A percentile compares a stretch with the other conserved stretches of the same genome.
phyloP scores from a whole-genome alignment of 2,797 vertebrate species.

The Yasuhikotakia modesta region DNA sequence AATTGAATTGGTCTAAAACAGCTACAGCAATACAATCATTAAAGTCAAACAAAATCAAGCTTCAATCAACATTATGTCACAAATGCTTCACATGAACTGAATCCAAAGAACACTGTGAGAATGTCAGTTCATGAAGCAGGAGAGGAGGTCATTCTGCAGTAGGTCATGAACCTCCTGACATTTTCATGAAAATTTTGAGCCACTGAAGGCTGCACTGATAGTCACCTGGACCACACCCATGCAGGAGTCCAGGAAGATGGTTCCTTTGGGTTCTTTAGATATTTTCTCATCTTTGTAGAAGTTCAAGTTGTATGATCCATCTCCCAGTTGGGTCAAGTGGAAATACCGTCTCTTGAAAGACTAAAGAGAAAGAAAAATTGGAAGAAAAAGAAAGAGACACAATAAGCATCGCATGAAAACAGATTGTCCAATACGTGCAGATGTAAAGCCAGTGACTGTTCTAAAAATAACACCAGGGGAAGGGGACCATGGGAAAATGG shows the following conservation, averaged over 20 bases:
- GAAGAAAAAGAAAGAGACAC: background rate
- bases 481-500: slow-evolving; percentile 45
- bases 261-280: slow-evolving; percentile 98
- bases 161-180: background rate
- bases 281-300: slow-evolving; percentile 99
- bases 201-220: background rate
- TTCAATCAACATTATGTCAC: background rate
- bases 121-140: background rate
- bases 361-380: slow-evolving; percentile 65
- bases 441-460: slow-evolving; percentile 24
- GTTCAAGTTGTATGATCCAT: slow-evolving; percentile 98
- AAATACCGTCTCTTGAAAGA: slow-evolving; percentile 99
- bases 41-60: no score
- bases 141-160: background rate
- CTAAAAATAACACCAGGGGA: slow-evolving; percentile 47
- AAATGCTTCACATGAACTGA: background rate
- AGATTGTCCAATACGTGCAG: background rate
- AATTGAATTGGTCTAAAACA: background rate
- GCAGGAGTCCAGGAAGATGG: slow-evolving; percentile 98
- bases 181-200: background rate
- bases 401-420: background rate
- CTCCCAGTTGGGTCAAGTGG: slow-evolving; percentile 94
- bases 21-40: background rate
- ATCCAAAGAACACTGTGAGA: background rate
- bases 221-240: slow-evolving; percentile 96